These are phyloP conservation scores for Gasterosteus aculeatus DNA, from an alignment of 2,113 vertebrate genomes.

Conservation along the genomic window DNA sequence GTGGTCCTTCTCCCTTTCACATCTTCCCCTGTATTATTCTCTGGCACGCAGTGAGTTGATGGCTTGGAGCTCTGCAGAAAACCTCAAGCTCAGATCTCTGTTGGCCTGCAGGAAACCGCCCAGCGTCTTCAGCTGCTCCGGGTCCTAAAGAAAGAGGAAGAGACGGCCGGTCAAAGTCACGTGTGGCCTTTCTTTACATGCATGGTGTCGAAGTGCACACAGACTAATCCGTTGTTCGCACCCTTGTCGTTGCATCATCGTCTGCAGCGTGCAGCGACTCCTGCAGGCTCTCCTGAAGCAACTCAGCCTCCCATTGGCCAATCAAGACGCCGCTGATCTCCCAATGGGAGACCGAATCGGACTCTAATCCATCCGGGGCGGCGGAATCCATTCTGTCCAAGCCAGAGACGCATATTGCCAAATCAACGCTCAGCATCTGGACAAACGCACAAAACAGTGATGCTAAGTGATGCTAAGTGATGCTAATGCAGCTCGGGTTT, in stretches of 20 bases:
- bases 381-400: conserved; percentile 70
- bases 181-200: not conserved
- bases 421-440: conserved; percentile 66
- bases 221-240: conserved; percentile 17
- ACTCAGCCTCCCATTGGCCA: conserved; percentile 79
- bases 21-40: conserved; percentile 6
- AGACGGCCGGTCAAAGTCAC: not conserved
- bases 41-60: conserved; percentile 37
- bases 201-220: not conserved
- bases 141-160: conserved; percentile 31
- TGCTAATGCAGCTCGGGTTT: not conserved
- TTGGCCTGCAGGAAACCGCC: conserved; percentile 67
- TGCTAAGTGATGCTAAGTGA: not conserved
- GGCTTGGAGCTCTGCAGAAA: conserved; percentile 65
- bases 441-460: not conserved
- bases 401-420: conserved; percentile 59
- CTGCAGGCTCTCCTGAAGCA: conserved; percentile 81
- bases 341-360: conserved; percentile 39
- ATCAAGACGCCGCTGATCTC: conserved; percentile 59
- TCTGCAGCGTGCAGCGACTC: conserved; percentile 71
- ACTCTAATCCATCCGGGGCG: conserved; percentile 35
- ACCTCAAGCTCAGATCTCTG: conserved; percentile 68
- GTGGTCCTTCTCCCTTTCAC: not conserved
- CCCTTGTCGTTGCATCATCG: conserved; percentile 57
- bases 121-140: conserved; percentile 61